Conservation (phyloP, 1,140 invertebrate genomes). For the Drosophila pallidifrons region DNA sequence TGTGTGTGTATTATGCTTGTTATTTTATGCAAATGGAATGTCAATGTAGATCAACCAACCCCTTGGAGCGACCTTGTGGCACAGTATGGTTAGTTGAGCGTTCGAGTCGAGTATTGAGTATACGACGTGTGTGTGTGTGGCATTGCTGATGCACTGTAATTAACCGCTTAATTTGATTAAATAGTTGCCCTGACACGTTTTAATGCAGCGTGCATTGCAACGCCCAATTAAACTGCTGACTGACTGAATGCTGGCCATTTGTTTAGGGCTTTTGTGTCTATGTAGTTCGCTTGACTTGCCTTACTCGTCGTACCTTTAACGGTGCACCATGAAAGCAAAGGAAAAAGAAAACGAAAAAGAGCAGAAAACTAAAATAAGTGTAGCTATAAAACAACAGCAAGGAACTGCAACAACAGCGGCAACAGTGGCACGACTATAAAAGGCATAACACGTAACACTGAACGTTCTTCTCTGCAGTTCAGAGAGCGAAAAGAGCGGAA, state of each 20-base stretch:
- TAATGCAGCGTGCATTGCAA: constrained; percentile 3
- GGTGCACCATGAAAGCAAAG: constrained; percentile 43
- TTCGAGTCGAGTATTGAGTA: constrained; percentile 42
- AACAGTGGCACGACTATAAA: constrained; percentile 65
- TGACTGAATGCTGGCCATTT: constrained; percentile 54
- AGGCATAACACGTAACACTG: constrained; percentile 72
- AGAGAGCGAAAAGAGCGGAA: not conserved
- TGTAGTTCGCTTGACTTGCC: constrained; percentile 28
- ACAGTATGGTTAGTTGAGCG: constrained; percentile 38
- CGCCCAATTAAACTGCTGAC: constrained; percentile 26
- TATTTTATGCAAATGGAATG: constrained; percentile 75
- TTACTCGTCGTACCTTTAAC: constrained; percentile 43
- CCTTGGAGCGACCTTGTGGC: constrained; percentile 43
- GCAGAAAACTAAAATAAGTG: constrained; percentile 18
- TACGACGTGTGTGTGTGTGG: constrained; percentile 33
- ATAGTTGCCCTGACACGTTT: constrained; percentile 28
- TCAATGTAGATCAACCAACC: constrained; percentile 44
- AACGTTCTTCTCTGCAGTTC: constrained; percentile 58
- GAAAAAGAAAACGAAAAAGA: constrained; percentile 9
- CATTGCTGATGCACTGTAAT: constrained; percentile 52
- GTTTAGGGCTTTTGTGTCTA: constrained; percentile 14
- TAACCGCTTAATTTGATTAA: constrained; percentile 75
- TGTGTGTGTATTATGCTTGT: constrained; percentile 39
- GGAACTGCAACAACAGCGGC: constrained; percentile 29
- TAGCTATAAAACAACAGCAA: constrained; percentile 50